phyloP scores from a whole-genome alignment of 2,888 invertebrate genomes.

The Spialia ferax region DNA sequence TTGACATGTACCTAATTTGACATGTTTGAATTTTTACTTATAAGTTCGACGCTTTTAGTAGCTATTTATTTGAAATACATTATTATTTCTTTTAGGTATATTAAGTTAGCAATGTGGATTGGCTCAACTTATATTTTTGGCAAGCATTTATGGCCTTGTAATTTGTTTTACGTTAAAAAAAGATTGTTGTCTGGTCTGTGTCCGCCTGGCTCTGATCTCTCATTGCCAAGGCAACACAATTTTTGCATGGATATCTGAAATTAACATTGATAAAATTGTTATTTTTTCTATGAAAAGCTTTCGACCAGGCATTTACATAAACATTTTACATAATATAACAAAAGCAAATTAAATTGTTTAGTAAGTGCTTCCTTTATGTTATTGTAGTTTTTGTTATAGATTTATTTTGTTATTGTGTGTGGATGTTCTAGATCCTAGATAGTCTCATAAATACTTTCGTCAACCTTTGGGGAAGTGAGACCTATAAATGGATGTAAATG shows the following conservation, averaged over 20 bases:
- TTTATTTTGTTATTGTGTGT: slow-evolving; percentile 66
- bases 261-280: not conserved
- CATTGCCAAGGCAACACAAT: not conserved
- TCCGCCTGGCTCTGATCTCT: not conserved
- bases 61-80: slow-evolving; percentile 42
- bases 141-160: slow-evolving; percentile 32
- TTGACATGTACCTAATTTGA: not conserved
- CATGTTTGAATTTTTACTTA: too few relatives aligned
- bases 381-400: slow-evolving; percentile 58
- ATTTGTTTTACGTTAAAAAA: not conserved
- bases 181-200: not conserved
- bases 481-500: not conserved
- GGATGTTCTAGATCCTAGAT: not conserved
- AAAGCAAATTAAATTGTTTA: slow-evolving; percentile 18
- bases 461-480: not conserved
- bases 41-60: not conserved
- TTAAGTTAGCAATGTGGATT: slow-evolving; percentile 8
- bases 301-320: too few relatives aligned
- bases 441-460: not conserved
- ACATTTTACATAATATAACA: too few relatives aligned
- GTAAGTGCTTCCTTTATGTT: slow-evolving; percentile 50
- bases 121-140: slow-evolving; percentile 35
- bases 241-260: not conserved
- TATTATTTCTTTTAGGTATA: not conserved
- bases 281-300: too few relatives aligned